Conservation (phyloP, 2,888 invertebrate genomes). For the Strigamia transsilvanica region DNA sequence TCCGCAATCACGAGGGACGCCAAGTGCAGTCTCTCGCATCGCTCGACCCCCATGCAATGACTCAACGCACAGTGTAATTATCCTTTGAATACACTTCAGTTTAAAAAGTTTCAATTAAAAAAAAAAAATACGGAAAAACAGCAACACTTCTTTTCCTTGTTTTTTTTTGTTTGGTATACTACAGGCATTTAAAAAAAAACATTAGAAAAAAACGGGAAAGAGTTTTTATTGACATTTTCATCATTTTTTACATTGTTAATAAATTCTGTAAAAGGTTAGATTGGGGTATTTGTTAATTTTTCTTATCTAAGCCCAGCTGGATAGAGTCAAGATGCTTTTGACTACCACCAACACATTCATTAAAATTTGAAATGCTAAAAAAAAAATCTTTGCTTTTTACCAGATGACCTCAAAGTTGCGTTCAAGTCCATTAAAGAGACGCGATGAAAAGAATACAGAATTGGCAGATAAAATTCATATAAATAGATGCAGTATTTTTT, state of each 20-base stretch:
- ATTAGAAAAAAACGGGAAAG: background rate
- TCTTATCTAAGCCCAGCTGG: conserved; percentile 37
- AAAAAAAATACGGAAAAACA: conserved; percentile 15
- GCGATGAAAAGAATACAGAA: background rate
- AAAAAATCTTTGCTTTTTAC: background rate
- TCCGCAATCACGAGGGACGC: conserved; percentile 48
- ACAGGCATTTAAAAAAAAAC: background rate
- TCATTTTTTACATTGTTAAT: conserved; percentile 1
- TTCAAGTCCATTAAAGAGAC: conserved; percentile 31
- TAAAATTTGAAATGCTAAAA: conserved; percentile 5
- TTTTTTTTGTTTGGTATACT: background rate
- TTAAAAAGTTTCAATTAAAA: conserved; percentile 6
- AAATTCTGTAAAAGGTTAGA: conserved; percentile 21
- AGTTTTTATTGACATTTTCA: conserved; percentile 4
- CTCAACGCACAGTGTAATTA: conserved; percentile 19
- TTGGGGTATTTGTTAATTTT: conserved; percentile 31
- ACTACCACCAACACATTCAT: conserved; percentile 42
- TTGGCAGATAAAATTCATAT: background rate
- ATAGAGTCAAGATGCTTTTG: conserved; percentile 41
- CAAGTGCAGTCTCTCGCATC: conserved; percentile 45
- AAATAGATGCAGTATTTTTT: background rate
- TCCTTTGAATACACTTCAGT: conserved; percentile 6
- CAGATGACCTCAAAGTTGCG: conserved; percentile 44
- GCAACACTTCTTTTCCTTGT: conserved; percentile 1
- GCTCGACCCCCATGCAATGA: conserved; percentile 28